A percentile compares a stretch with the other conserved stretches of the same genome.
These are phyloP conservation scores for Anolis sagrei DNA, from an alignment of 2,113 vertebrate species.

Conservation along the genomic window DNA sequence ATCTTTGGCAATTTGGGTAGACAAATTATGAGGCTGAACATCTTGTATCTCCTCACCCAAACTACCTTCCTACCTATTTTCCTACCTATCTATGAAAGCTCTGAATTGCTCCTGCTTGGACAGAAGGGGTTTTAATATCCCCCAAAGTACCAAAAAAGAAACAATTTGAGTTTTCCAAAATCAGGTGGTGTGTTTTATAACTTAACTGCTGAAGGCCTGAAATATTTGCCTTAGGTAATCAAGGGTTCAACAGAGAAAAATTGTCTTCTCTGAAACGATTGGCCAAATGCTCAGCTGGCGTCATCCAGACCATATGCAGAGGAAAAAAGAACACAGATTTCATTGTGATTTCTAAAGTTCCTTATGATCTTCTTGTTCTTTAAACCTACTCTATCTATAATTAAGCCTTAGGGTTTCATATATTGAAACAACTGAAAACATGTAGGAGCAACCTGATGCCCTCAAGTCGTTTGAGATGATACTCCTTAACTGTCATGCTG, in stretches of 20 bases:
- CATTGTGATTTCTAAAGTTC: constrained; percentile 1
- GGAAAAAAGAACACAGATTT: background rate
- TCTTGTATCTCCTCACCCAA: background rate
- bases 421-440: background rate
- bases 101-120: too few relatives aligned
- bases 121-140: too few relatives aligned
- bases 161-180: background rate
- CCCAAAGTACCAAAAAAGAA: background rate
- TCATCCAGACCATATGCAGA: background rate
- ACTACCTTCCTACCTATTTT: too few relatives aligned
- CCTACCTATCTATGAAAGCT: too few relatives aligned
- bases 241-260: background rate
- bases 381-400: background rate
- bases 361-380: background rate
- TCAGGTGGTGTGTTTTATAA: background rate
- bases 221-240: background rate
- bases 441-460: too few relatives aligned
- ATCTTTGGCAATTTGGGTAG: background rate
- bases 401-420: background rate
- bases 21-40: background rate
- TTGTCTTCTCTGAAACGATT: constrained; percentile 3
- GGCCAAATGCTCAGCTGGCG: background rate
- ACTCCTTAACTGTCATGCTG: too few relatives aligned
- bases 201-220: background rate
- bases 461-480: too few relatives aligned